Conservation (phyloP, 2,888 invertebrate species). For the Cactoblastis cactorum region DNA sequence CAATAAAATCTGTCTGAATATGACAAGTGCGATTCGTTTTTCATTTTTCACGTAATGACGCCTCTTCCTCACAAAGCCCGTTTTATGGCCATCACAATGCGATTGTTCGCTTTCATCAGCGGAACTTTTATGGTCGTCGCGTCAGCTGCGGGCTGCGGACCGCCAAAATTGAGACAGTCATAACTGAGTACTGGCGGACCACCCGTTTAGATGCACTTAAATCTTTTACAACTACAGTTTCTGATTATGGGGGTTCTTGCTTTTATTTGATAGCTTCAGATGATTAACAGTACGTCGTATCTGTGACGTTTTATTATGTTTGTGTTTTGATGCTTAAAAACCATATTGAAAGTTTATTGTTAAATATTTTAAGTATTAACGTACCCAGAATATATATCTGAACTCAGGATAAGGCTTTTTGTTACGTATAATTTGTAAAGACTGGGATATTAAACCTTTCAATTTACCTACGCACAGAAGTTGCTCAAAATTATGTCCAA, state of each 20-base stretch:
- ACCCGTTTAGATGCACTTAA: slow-evolving; percentile 10
- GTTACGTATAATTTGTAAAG: too few relatives aligned
- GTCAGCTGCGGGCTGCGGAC: slow-evolving; percentile 66
- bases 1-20: slow-evolving; percentile 52
- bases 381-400: too few relatives aligned
- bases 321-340: too few relatives aligned
- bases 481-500: too few relatives aligned
- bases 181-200: slow-evolving; percentile 37
- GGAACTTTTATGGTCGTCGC: slow-evolving; percentile 65
- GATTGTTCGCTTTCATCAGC: slow-evolving; percentile 74
- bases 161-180: slow-evolving; percentile 68
- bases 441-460: too few relatives aligned
- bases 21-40: slow-evolving; percentile 71
- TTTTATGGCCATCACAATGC: slow-evolving; percentile 72
- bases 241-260: not conserved
- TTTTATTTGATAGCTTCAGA: not conserved
- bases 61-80: slow-evolving; percentile 55
- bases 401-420: too few relatives aligned
- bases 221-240: not conserved
- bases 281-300: too few relatives aligned
- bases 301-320: too few relatives aligned
- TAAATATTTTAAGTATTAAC: too few relatives aligned
- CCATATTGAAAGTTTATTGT: too few relatives aligned
- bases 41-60: slow-evolving; percentile 71
- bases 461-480: too few relatives aligned